phyloP scores from a whole-genome alignment of 2,888 invertebrate species.

The Ophion ellenae region DNA sequence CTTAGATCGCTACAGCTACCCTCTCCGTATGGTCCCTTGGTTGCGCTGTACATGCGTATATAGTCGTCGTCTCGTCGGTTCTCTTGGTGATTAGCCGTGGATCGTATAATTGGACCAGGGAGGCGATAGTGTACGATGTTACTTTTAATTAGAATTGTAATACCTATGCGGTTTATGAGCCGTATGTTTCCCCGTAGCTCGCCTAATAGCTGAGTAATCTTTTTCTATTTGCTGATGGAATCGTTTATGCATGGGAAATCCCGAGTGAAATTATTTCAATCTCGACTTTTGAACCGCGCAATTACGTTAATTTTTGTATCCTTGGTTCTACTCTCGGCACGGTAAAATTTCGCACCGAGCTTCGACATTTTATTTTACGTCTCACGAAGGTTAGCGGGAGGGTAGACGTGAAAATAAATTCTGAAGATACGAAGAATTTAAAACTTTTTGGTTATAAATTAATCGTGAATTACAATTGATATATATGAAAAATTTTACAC shows the following conservation, averaged over 20 bases:
- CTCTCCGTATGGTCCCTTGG: conserved; percentile 35
- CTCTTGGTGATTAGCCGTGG: conserved; percentile 69
- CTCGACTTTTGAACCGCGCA: background rate
- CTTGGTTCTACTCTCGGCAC: no score
- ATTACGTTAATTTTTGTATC: no score
- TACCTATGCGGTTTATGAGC: conserved; percentile 74
- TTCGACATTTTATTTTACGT: no score
- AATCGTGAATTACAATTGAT: no score
- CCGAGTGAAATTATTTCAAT: background rate
- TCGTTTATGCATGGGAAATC: background rate
- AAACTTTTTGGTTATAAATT: no score
- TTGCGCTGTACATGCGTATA: background rate
- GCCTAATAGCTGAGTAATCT: conserved; percentile 43
- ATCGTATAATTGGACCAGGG: conserved; percentile 70
- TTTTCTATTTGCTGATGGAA: conserved; percentile 38
- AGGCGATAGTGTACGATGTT: conserved; percentile 70
- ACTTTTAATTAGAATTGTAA: conserved; percentile 79
- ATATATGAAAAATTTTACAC: no score
- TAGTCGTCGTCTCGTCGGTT: background rate
- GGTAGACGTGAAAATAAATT: no score
- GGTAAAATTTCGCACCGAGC: no score
- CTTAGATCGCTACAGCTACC: conserved; percentile 21
- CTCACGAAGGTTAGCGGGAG: no score
- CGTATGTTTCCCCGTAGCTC: conserved; percentile 60
- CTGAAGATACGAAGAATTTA: no score